Percentiles rank a stretch among this genome's conserved stretches.
Conservation (phyloP, 2,113 vertebrate genomes). For the Charina bottae region DNA sequence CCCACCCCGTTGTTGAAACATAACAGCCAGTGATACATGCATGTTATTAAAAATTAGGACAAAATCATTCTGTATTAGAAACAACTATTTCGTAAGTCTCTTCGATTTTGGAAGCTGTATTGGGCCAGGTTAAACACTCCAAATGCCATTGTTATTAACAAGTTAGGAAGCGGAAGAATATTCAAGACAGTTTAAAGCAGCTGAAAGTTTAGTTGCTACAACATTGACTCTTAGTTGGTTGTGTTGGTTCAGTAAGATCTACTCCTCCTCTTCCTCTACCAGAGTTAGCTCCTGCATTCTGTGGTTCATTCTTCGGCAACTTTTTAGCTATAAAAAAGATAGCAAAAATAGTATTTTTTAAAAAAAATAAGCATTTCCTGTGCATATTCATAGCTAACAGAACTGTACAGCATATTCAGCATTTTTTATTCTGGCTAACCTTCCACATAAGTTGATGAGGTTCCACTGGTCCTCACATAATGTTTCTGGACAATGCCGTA, state of each 20-base stretch:
- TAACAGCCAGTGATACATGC: constrained; percentile 93
- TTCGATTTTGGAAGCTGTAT: constrained; percentile 86
- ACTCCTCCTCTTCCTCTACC: constrained; percentile 91
- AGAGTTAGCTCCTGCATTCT: constrained; percentile 81
- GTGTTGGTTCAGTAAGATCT: constrained; percentile 94
- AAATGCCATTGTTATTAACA: constrained; percentile 84
- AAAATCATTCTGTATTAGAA: constrained; percentile 89
- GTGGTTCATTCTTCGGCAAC: constrained; percentile 95
- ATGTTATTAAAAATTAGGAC: constrained; percentile 85
- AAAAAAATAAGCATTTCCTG: not conserved
- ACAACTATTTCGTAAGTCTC: constrained; percentile 91
- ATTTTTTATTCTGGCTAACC: not conserved
- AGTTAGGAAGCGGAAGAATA: constrained; percentile 78
- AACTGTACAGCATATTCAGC: not conserved
- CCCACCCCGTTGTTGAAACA: constrained; percentile 75
- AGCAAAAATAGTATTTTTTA: constrained; percentile 42
- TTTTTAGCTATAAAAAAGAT: constrained; percentile 84
- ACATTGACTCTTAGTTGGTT: constrained; percentile 90
- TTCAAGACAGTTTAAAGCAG: constrained; percentile 74
- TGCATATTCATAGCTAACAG: not conserved
- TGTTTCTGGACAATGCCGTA: not conserved
- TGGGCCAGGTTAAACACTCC: constrained; percentile 83
- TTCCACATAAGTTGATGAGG: not conserved
- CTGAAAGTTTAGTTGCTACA: constrained; percentile 89
- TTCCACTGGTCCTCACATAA: not conserved